Base-by-base conservation (phyloP, 92 coral and sea anemone species). In the Heliopora coerulea region DNA sequence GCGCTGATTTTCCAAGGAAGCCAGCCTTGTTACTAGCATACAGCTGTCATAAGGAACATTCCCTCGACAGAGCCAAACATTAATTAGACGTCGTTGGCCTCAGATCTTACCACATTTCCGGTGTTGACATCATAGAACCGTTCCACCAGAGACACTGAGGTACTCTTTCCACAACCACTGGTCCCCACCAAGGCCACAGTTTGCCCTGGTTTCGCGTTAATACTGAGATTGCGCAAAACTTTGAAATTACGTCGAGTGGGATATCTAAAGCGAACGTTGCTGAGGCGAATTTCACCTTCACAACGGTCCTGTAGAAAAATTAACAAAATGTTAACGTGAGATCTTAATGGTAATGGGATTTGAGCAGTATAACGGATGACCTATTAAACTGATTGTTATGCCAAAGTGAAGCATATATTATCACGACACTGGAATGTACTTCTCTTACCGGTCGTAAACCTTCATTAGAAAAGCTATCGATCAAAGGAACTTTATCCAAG, bases 121-220 rank as follows among this genome's bases (percentile, higher is more conserved):
- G 86, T 83, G 33, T 85, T 86, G 25, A 77, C 85, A 59, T 92
- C 97, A 39, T 92, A 92, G 78, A 92, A 92, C 41, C 97, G 82
- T 80, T 92, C 97, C 77, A 92, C 69, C 73, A 92, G 80, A 37
- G 97, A 87, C 28, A 92, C 96, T 8, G 88, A 65, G 40, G 97
- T 92, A 67, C 97, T 92, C 83, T 92, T 92, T 40, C 97, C 97
- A 29, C 97, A 92, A 28, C 97, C 97, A 74, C 97, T 92, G 19
- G 96, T 85, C 30, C 97, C 97, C 31, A 92, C 97, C 72, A 92
- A 80, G 59, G 97, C 97, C 37, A 92, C 86, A 29, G 89, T 91
- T 83, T 92, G 92, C 32, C 97, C 97, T 50, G 86, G 86, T 33
- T 85, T 78, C 18, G 85, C 85, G 28, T 73, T 49, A 20, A 92